phyloP scores from a whole-genome alignment of 2,888 invertebrate genomes.

The Podotricha telesiphe region DNA sequence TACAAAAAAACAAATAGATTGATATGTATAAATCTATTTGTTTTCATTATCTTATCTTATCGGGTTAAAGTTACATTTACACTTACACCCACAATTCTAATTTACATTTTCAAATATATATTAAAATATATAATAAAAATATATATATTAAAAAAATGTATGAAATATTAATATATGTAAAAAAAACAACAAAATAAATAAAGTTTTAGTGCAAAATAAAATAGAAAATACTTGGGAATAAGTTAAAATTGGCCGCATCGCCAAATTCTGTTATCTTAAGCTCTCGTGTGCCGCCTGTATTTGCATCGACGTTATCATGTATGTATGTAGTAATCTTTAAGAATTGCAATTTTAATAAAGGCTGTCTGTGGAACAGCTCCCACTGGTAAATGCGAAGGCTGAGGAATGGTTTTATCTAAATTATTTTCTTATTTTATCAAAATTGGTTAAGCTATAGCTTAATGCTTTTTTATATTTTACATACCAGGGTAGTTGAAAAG shows the following conservation, averaged over 20 bases:
- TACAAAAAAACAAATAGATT: no score
- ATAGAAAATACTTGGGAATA: background rate
- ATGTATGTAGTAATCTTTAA: slow-evolving; percentile 51
- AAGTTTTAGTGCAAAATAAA: slow-evolving; percentile 14
- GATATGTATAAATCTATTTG: no score
- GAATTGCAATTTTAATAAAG: slow-evolving; percentile 64
- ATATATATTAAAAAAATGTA: no score
- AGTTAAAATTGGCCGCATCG: slow-evolving; percentile 22
- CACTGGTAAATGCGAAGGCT: no score
- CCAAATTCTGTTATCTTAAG: slow-evolving; percentile 40
- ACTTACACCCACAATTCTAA: no score
- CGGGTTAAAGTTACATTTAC: no score
- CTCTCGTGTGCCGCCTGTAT: slow-evolving; percentile 35
- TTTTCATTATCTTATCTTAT: no score
- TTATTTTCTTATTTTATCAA: no score
- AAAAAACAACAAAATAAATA: background rate
- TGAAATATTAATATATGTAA: background rate
- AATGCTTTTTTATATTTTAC: background rate
- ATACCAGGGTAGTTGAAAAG: background rate
- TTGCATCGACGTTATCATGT: slow-evolving; percentile 46
- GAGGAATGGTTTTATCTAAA: no score
- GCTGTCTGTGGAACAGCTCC: background rate
- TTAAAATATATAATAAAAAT: no score
- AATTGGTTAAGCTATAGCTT: background rate
- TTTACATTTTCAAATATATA: no score